Conservation (phyloP, 2,888 invertebrate species). For the Polydesmus complanatus region DNA sequence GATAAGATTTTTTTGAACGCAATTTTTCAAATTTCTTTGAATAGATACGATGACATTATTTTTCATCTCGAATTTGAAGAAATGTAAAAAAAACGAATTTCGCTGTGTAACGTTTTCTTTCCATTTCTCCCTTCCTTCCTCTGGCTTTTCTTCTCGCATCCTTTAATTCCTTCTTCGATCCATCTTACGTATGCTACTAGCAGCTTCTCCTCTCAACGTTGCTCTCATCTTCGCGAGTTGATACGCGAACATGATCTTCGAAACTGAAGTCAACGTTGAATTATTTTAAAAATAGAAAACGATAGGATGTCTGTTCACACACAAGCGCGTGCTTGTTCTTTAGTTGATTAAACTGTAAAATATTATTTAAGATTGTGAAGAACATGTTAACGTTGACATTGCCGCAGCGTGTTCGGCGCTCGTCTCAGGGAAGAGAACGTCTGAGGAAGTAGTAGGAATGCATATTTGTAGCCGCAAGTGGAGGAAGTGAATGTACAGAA, state of each 20-base stretch:
- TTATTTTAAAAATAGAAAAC: too few species aligned
- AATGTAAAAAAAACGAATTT: neutral
- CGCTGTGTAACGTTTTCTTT: neutral
- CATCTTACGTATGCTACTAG: neutral
- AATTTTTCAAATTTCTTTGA: too few species aligned
- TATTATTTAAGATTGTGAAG: too few species aligned
- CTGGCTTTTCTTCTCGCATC: neutral
- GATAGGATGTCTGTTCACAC: too few species aligned
- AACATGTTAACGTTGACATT: too few species aligned
- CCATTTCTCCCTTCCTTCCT: neutral
- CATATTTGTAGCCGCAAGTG: neutral
- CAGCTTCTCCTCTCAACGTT: neutral
- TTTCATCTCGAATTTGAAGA: too few species aligned
- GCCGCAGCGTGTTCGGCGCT: too few species aligned
- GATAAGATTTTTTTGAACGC: too few species aligned
- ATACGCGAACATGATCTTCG: neutral
- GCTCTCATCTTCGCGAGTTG: neutral
- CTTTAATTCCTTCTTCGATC: neutral
- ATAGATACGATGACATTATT: too few species aligned
- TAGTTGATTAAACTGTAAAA: too few species aligned
- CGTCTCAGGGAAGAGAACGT: neutral
- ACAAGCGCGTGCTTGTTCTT: too few species aligned
- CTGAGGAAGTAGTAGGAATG: neutral
- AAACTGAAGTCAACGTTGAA: too few species aligned
- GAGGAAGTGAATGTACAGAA: neutral